Evolutionary conservation across 2,888 invertebrate species (phyloP).

Genomic region (Dioctria rufipes): DNA sequence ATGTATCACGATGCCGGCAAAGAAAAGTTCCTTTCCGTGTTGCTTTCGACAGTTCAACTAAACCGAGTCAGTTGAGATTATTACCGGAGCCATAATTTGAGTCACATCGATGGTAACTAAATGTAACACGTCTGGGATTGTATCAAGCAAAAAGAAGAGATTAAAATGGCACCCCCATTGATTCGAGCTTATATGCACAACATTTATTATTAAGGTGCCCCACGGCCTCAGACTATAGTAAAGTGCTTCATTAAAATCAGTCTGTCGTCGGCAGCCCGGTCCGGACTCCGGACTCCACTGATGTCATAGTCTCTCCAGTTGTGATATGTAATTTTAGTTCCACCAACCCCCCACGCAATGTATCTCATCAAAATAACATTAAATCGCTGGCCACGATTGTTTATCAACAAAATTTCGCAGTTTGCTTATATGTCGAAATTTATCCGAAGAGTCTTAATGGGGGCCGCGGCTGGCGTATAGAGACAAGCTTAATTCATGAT

Average conservation of each 20-base stretch:
- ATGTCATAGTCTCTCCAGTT: conserved; percentile 40
- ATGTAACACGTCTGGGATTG: conserved; percentile 15
- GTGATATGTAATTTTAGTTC: not conserved
- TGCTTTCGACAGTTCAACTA: not conserved
- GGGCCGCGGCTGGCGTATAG: not conserved
- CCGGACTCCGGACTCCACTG: not conserved
- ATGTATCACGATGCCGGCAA: conserved; percentile 4
- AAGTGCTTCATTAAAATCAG: not conserved
- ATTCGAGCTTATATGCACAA: not conserved
- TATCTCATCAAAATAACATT: conserved; percentile 11
- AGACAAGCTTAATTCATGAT: conserved; percentile 43
- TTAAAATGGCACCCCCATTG: conserved; percentile 5
- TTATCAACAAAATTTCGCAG: conserved; percentile 40
- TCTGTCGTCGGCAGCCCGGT: not conserved
- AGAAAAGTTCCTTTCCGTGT: conserved; percentile 15
- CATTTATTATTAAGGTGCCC: conserved; percentile 28
- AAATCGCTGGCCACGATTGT: conserved; percentile 36
- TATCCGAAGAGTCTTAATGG: conserved; percentile 52
- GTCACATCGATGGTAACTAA: not conserved
- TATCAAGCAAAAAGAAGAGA: not conserved
- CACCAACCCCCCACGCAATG: not conserved
- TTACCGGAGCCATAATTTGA: conserved; percentile 13
- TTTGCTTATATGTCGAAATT: conserved; percentile 30
- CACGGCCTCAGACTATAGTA: not conserved
- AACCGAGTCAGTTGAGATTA: conserved; percentile 4